phyloP scores from a whole-genome alignment of 1,140 invertebrate species.

The Cydia pomonella region DNA sequence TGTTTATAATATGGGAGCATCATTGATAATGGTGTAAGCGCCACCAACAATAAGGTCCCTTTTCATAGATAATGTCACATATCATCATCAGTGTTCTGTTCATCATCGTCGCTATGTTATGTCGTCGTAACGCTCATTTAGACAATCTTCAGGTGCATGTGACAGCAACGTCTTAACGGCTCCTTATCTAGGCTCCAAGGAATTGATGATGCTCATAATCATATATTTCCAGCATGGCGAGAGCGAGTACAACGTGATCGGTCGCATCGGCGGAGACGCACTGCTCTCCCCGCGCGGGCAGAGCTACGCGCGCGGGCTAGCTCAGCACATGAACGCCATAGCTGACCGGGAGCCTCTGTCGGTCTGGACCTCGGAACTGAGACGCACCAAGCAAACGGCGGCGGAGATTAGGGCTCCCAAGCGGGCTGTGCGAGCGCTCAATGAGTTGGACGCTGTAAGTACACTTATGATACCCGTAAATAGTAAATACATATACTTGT shows the following conservation, averaged over 20 bases:
- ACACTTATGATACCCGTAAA: too few species aligned
- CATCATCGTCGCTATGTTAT: too few species aligned
- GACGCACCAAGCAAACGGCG: slow-evolving; percentile 93
- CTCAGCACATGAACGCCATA: slow-evolving; percentile 87
- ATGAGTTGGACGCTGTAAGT: slow-evolving; percentile 94
- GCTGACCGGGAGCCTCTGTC: slow-evolving; percentile 84
- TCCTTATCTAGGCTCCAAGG: neutral
- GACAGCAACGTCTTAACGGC: too few species aligned
- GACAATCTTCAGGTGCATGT: too few species aligned
- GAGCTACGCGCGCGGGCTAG: slow-evolving; percentile 89
- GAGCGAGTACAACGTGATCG: slow-evolving; percentile 94
- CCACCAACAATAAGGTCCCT: too few species aligned
- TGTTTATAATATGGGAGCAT: too few species aligned
- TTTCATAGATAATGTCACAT: too few species aligned
- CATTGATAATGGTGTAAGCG: too few species aligned
- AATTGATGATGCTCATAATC: slow-evolving; percentile 10
- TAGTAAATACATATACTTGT: too few species aligned
- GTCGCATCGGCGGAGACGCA: slow-evolving; percentile 94
- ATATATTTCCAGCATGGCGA: slow-evolving; percentile 90
- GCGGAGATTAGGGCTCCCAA: slow-evolving; percentile 89
- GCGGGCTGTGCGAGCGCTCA: slow-evolving; percentile 89
- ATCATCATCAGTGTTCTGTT: too few species aligned
- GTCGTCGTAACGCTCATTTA: too few species aligned
- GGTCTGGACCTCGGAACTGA: slow-evolving; percentile 94
- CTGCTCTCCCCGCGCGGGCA: slow-evolving; percentile 89